Percentiles rank a stretch among this genome's conserved stretches.
These are phyloP conservation scores for Psophia crepitans DNA, from an alignment of 2,113 vertebrate species.

Conservation along the genomic window DNA sequence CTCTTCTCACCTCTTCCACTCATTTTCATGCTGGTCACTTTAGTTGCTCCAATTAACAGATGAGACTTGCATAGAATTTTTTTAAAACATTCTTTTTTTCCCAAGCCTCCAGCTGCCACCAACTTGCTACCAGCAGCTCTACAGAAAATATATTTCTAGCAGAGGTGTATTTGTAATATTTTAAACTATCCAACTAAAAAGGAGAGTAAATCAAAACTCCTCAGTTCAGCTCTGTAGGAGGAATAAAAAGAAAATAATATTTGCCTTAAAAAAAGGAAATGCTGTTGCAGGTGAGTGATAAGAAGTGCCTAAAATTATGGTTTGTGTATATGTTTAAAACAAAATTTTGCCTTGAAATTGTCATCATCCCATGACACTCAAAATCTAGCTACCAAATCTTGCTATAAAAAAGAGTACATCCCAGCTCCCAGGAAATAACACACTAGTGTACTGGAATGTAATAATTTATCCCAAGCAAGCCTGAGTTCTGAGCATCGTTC, in stretches of 20 bases:
- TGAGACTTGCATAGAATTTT: background rate
- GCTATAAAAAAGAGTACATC: background rate
- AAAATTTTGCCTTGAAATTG: background rate
- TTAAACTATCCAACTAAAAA: constrained; percentile 2
- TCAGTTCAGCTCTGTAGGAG: background rate
- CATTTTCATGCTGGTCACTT: background rate
- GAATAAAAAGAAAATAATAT: constrained; percentile 33
- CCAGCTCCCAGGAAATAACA: background rate
- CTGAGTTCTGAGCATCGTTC: background rate
- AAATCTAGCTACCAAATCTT: background rate
- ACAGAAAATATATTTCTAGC: background rate
- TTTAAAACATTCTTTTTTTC: background rate
- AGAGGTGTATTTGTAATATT: background rate
- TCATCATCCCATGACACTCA: background rate
- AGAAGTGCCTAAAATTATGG: background rate
- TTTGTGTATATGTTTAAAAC: background rate
- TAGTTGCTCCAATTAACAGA: background rate
- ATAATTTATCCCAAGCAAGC: background rate
- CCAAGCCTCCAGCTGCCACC: constrained; percentile 13
- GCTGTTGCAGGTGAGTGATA: background rate
- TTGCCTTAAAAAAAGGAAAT: background rate
- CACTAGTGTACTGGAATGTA: background rate
- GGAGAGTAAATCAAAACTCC: background rate
- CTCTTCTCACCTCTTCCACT: background rate
- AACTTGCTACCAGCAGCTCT: constrained; percentile 1